These are phyloP conservation scores for Hyperopisus bebe DNA, from an alignment of 2,113 vertebrate species.

Conservation along the genomic window DNA sequence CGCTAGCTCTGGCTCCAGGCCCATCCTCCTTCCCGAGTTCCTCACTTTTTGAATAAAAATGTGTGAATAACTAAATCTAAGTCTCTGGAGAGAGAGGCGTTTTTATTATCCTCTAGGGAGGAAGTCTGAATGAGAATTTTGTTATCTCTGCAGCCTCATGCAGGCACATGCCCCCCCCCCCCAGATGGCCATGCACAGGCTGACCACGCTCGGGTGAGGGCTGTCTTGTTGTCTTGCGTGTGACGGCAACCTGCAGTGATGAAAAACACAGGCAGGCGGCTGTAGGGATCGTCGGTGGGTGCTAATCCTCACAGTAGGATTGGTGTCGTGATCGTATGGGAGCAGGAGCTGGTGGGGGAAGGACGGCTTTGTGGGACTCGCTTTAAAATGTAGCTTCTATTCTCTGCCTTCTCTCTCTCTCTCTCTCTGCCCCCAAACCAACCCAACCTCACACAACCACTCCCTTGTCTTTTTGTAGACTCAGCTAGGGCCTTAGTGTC, in stretches of 20 bases:
- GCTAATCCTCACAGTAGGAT: background rate
- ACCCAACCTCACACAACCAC: background rate
- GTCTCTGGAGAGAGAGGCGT: background rate
- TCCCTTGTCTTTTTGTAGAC: background rate
- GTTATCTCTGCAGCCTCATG: background rate
- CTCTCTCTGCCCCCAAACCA: background rate
- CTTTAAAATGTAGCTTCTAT: background rate
- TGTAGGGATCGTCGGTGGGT: background rate
- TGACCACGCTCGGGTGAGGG: background rate
- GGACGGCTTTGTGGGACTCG: background rate
- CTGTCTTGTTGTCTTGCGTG: background rate
- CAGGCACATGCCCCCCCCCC: background rate
- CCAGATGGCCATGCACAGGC: background rate
- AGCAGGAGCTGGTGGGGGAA: background rate
- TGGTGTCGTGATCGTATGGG: background rate
- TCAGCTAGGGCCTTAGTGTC: background rate
- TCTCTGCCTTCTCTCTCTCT: background rate
- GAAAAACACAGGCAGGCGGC: background rate
- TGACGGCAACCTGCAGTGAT: background rate
- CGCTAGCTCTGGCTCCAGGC: background rate
- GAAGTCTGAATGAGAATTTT: background rate
- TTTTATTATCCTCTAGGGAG: background rate
- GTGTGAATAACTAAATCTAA: background rate
- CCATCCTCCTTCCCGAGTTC: background rate
- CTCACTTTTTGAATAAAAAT: background rate